Evolutionary conservation across 2,113 vertebrate species (phyloP), one percentile per base, ranked within the genome.

Genomic region (Elephantulus edwardii): DNA sequence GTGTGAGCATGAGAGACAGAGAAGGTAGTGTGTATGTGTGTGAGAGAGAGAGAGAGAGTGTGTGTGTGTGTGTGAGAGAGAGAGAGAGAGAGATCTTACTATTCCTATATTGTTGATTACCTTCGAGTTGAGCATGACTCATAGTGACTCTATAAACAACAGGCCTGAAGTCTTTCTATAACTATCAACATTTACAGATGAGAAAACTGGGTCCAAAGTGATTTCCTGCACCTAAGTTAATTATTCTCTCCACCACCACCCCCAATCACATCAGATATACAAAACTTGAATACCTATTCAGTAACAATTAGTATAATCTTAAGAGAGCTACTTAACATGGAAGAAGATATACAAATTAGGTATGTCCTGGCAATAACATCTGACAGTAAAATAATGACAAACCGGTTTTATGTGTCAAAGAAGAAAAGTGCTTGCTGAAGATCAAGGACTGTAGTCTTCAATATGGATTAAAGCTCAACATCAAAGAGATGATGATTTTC

Each of bases 261-360:
- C 58, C 74, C 11, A 38, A 68, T 50, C 2, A 42, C 83, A 88
- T 44, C 26, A 78, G 70, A 84, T 24, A 76, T 11, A 52, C 17
- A 80, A 10, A 42, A 16, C 33, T 92, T 84, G 48, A 83, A 58
- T 22, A 89, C 3, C 50, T 75, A 24, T 24, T 75, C 20, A 87
- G 80, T 54, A 5, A 54, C 50, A 79, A n/a, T 77, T 54, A 54
- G 13, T 56, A 56, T 30, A 38, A 58, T 54, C 28, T 80, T 44
- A 58, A 81, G 26, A 28, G 40, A 85, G 46, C 20, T 42, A 75
- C 66, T 66, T 54, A 83, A 89, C 24, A 71, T 91, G 70, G 68
- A 86, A 87, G 89, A 92, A 88, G n/a, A n/a, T n/a, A 82, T 35
- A 56, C 44, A 86, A 64, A 78, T 70, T 26, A 83, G 38, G 20